Evolutionary conservation across 1,140 invertebrate genomes (phyloP), one percentile per base, ranked within the genome.

Genomic region (Drosophila serrata): DNA sequence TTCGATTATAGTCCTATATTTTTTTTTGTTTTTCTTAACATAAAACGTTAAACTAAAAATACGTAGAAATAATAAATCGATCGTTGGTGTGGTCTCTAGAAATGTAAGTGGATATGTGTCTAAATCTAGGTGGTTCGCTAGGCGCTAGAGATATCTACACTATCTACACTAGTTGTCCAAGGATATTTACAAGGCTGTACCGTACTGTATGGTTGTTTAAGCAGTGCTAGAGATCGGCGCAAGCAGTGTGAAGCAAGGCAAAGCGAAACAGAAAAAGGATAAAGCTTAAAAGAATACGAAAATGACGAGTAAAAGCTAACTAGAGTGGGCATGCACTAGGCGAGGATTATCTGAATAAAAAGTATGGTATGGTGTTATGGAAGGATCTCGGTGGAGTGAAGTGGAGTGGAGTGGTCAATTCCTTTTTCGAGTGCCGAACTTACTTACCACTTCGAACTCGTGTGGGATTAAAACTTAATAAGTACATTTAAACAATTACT

Each of bases 1-100:
- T 62, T 53, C 37, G 78, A 69, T 63, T 79, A 58, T 74, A 86
- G 78, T 90, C 85, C 85, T 88, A 85, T 85, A 90, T 81, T 85
- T 85, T 72, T 64, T 19, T 17, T 68, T n/a, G n/a, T 57, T 78
- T 60, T 64, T 73, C 22, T 31, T 0, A 55, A 59, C 48, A 73
- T 81, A 75, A 49, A 43, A 86, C 67, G 56, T 45, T 4, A 7
- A 77, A 78, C 37, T 57, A 24, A 75, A 76, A 76, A 65, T 53
- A 42, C 48, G 37, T 58, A 31, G 13, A 9, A 62, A 70, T 67
- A 53, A 60, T 43, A 61, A 81, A 57, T 56, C 35, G 65, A 65
- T 64, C 46, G 13, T 63, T 61, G 51, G 51, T 55, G 51, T 53
- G 33, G 49, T 53, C 49, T 53, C 49, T 53, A 53, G 12, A 35